Base-by-base conservation (phyloP, 2,888 invertebrate genomes). In the Latrodectus elegans region DNA sequence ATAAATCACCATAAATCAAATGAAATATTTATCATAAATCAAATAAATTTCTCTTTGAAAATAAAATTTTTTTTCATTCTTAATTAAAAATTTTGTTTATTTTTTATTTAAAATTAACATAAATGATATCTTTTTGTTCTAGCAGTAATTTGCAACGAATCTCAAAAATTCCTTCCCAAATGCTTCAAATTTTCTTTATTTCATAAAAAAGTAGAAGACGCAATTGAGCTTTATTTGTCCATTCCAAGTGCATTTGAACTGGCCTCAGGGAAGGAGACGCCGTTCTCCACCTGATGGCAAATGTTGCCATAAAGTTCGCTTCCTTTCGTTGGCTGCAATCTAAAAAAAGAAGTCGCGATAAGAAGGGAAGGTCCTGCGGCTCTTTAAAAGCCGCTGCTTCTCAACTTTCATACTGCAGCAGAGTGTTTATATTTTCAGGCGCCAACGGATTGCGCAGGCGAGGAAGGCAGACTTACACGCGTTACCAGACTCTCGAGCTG, bases 401-500 rank as follows among this genome's bases (percentile, higher is more conserved):
- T 87, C 64, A 65, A 87, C 85, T 87, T 82, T 87, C 77, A 77
- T 87, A 87, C 86, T 87, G 86, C 86, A 87, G 81, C 86, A 76
- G 81, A 87, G 77, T 88, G 88, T 88, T 88, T 88, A 88, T 78
- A 71, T 79, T 94, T 94, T 26, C 94, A 97, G 97, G 97, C 94
- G 97, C 97, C 93, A 97, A 97, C 93, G 97, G 97, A 92, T 94
- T 97, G 91, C 95, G 97, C 94, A 95, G 97, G 94, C 95, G 99
- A 92, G 98, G 98, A 91, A 95, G 99, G 92, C 98, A 99, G 94
- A 99, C 98, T 91, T 98, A 98, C 94, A 98, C 98, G 92, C 95
- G 98, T 94, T 98, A 98, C 94, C 98, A 98, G 94, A 98, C 98
- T 92, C 94, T 99, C 93, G 98, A 98, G 93, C 94, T 98, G 94